Conservation (phyloP, 2,888 invertebrate genomes). For the Pachliopta kotzebuea region DNA sequence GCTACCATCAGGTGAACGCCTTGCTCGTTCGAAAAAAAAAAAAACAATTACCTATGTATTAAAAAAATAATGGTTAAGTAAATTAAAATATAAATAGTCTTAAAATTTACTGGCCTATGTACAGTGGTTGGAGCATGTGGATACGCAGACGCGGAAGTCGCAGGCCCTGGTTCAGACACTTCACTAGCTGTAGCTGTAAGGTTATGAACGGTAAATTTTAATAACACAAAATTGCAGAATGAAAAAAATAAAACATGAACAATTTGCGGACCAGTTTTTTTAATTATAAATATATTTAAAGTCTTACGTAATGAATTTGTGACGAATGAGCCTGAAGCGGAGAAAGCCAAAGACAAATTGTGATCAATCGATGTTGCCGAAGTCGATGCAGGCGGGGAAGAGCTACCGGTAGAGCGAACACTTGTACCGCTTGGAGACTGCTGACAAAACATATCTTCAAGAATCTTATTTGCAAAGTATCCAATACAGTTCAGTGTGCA, state of each 20-base stretch:
- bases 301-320: conserved; percentile 60
- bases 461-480: too few species aligned
- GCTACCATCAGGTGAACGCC: too few species aligned
- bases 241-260: too few species aligned
- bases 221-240: too few species aligned
- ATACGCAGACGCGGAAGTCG: conserved; percentile 52
- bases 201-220: too few species aligned
- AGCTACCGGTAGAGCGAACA: conserved; percentile 65
- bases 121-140: conserved; percentile 57
- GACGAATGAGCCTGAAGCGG: conserved; percentile 70
- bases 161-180: conserved; percentile 39
- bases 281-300: background rate
- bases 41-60: too few species aligned
- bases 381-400: conserved; percentile 69
- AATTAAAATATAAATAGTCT: too few species aligned
- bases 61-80: too few species aligned
- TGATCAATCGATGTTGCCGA: conserved; percentile 76
- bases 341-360: conserved; percentile 71
- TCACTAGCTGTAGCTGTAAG: conserved; percentile 38
- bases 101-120: conserved; percentile 46
- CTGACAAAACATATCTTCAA: background rate
- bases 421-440: conserved; percentile 71
- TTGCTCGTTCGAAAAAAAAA: too few species aligned
- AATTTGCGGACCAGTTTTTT: too few species aligned
- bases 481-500: too few species aligned